Conservation (phyloP, 1,140 invertebrate species). For the Trichogramma pretiosum region DNA sequence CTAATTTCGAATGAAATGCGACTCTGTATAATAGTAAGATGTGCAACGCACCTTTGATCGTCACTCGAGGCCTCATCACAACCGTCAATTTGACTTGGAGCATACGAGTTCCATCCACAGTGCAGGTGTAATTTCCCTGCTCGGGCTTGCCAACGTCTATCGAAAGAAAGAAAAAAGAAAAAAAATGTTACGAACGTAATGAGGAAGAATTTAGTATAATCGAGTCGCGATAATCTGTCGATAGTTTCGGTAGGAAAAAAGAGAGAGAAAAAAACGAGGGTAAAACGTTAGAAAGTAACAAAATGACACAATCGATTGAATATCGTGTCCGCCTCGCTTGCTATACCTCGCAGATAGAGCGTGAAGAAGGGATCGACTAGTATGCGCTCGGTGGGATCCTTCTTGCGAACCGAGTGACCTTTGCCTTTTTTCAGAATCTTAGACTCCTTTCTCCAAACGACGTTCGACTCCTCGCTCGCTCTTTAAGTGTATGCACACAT, state of each 20-base stretch:
- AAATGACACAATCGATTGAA: no score
- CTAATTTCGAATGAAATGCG: no score
- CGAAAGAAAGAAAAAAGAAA: no score
- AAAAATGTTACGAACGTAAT: no score
- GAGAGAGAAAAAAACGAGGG: no score
- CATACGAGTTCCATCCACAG: constrained; percentile 44
- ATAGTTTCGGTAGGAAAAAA: no score
- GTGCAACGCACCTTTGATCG: constrained; percentile 37
- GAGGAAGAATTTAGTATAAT: no score
- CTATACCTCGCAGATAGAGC: constrained; percentile 44
- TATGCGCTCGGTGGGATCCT: constrained; percentile 39
- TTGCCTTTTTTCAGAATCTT: constrained; percentile 36
- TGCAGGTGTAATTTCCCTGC: constrained; percentile 51
- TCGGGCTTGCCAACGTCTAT: constrained; percentile 44
- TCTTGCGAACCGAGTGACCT: constrained; percentile 35
- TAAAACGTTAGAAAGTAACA: no score
- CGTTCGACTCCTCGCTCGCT: no score
- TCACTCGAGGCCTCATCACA: constrained; percentile 36
- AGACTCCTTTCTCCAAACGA: constrained; percentile 45
- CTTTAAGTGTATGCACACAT: no score
- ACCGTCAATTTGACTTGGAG: constrained; percentile 46
- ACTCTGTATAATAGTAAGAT: no score
- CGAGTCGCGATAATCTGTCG: no score
- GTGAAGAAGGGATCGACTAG: constrained; percentile 49
- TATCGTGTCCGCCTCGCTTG: not conserved